Evolutionary conservation across 2,113 vertebrate genomes (phyloP).

Genomic region (Pygathrix nemaeus): DNA sequence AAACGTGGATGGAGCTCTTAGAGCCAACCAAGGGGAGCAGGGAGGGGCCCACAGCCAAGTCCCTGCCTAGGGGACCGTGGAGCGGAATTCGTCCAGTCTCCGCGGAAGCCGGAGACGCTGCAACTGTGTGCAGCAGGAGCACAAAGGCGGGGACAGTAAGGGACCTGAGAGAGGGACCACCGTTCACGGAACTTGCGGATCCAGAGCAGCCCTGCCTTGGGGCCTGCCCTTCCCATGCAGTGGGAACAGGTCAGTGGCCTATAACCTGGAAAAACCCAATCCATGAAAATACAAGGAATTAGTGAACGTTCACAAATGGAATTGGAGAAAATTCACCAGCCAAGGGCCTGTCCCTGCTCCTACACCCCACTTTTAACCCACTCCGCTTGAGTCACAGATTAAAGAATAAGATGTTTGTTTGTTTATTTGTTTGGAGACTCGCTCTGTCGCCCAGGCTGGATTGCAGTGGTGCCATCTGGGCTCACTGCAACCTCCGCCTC

Average conservation of each 20-base stretch:
- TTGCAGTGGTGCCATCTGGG: no score
- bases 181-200: accelerated
- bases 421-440: no score
- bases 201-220: accelerated
- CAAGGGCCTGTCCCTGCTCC: background rate
- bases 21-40: no score
- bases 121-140: background rate
- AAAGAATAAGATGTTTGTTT: background rate
- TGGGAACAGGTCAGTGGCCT: background rate
- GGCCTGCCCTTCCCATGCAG: no score
- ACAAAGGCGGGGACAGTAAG: background rate
- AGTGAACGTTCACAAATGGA: background rate
- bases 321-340: no score
- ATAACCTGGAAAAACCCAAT: background rate
- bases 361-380: no score
- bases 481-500: no score
- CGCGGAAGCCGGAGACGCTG: background rate
- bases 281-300: background rate
- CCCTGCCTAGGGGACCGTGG: accelerated
- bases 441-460: no score
- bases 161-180: background rate
- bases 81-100: accelerated
- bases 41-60: background rate
- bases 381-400: background rate
- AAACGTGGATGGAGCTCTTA: background rate